Percentiles rank a stretch among this genome's conserved stretches.
Conservation (phyloP, 2,797 vertebrate species). For the Poeciliopsis infans region DNA sequence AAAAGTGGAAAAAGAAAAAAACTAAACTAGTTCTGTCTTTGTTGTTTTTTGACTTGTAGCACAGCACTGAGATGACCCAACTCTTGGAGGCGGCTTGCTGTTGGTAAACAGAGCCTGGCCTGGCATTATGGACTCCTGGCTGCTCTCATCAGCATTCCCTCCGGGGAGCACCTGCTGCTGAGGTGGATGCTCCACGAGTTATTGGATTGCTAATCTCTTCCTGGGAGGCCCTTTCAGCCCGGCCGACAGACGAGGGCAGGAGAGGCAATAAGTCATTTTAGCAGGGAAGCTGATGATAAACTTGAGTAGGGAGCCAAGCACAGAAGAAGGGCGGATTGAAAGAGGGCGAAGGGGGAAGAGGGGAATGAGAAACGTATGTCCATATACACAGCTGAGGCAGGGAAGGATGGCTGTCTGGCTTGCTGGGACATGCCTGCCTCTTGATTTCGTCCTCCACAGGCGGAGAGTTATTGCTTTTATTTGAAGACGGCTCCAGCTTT, state of each 20-base stretch:
- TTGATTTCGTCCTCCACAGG: conserved; percentile 48
- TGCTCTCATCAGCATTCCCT: conserved; percentile 74
- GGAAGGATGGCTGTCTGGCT: conserved; percentile 32
- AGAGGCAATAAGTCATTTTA: conserved; percentile 75
- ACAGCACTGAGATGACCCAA: conserved; percentile 10
- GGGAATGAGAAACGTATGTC: conserved; percentile 24
- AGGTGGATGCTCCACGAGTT: conserved; percentile 69
- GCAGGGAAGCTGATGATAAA: conserved; percentile 71
- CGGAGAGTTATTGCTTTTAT: conserved; percentile 78
- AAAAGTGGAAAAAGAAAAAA: neutral
- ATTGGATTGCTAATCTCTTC: conserved; percentile 81
- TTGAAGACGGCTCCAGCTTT: conserved; percentile 65
- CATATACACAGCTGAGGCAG: conserved; percentile 10
- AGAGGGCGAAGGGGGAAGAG: neutral
- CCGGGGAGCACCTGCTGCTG: conserved; percentile 68
- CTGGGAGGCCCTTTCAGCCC: conserved; percentile 75
- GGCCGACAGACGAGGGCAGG: conserved; percentile 64
- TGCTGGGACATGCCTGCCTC: conserved; percentile 30
- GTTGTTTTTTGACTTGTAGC: neutral
- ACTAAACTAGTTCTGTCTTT: neutral
- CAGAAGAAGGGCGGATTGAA: conserved; percentile 5
- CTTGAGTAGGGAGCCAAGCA: conserved; percentile 44
- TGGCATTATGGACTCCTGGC: conserved; percentile 60
- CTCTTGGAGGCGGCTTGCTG: conserved; percentile 19
- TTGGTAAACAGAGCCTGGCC: conserved; percentile 44